Evolutionary conservation across 2,888 invertebrate species (phyloP).

Genomic region (Spialia ferax): DNA sequence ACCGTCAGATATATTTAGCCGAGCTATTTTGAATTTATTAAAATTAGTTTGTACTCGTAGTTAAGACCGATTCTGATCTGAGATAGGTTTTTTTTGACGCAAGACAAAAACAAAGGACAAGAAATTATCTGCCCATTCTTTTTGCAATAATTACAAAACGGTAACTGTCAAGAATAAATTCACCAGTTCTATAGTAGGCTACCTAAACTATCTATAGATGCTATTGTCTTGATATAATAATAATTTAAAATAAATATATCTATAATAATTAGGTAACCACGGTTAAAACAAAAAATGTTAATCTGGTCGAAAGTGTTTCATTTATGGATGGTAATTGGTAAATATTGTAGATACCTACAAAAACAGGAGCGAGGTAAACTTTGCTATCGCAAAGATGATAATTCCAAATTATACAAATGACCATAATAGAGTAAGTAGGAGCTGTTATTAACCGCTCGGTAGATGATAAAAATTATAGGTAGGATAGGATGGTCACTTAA

Average conservation of each 20-base stretch:
- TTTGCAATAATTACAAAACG: no score
- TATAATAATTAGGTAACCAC: neutral
- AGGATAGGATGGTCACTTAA: neutral
- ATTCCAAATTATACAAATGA: constrained; percentile 30
- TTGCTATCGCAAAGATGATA: constrained; percentile 17
- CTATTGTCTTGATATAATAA: no score
- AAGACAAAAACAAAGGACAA: no score
- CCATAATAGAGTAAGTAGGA: no score
- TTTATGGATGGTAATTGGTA: neutral
- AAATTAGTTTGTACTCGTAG: neutral
- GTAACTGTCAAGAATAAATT: no score
- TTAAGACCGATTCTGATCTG: neutral
- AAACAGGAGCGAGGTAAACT: neutral
- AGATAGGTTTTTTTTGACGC: neutral
- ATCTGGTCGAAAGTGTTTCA: neutral
- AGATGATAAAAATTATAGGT: constrained; percentile 13
- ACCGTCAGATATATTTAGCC: constrained; percentile 1
- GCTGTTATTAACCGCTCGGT: constrained; percentile 8
- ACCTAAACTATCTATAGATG: no score
- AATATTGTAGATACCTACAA: neutral
- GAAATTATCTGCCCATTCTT: no score
- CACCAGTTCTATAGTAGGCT: no score
- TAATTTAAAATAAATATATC: neutral
- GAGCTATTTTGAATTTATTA: neutral
- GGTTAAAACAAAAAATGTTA: neutral